Evolutionary conservation across 2,888 invertebrate genomes (phyloP).

Genomic region (Callimorpha dominula): DNA sequence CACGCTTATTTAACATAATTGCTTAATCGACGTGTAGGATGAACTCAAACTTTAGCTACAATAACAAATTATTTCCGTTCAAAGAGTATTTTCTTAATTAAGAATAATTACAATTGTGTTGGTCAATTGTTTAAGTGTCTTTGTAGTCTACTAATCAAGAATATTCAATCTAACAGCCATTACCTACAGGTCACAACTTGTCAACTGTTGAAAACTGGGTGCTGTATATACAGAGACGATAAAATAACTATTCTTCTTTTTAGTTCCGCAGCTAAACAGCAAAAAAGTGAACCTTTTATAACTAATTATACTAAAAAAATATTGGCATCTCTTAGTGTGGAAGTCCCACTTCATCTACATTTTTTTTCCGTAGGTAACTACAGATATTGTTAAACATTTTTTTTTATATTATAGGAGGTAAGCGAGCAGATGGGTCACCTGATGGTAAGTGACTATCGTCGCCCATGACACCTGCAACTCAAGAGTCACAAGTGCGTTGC

Average conservation of each 20-base stretch:
- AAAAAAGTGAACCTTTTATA: not conserved
- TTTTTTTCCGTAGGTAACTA: too few species aligned
- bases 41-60: conserved; percentile 29
- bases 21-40: conserved; percentile 58
- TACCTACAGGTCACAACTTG: not conserved
- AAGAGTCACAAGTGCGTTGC: too few species aligned
- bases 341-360: too few species aligned
- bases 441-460: too few species aligned
- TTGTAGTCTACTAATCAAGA: conserved; percentile 39
- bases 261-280: not conserved
- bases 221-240: not conserved
- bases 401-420: too few species aligned
- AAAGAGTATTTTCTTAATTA: conserved; percentile 66
- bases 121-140: conserved; percentile 55
- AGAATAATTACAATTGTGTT: conserved; percentile 59
- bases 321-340: not conserved
- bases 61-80: conserved; percentile 54
- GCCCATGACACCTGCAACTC: too few species aligned
- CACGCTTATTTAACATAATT: conserved; percentile 38
- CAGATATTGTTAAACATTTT: too few species aligned
- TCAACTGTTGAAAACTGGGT: not conserved
- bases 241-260: not conserved
- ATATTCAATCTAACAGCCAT: conserved; percentile 34
- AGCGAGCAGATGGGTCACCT: too few species aligned
- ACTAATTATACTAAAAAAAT: not conserved